A percentile compares a stretch with the other conserved stretches of the same genome.
phyloP scores from a whole-genome alignment of 2,797 vertebrate species.

The Lepilemur ruficaudatus region DNA sequence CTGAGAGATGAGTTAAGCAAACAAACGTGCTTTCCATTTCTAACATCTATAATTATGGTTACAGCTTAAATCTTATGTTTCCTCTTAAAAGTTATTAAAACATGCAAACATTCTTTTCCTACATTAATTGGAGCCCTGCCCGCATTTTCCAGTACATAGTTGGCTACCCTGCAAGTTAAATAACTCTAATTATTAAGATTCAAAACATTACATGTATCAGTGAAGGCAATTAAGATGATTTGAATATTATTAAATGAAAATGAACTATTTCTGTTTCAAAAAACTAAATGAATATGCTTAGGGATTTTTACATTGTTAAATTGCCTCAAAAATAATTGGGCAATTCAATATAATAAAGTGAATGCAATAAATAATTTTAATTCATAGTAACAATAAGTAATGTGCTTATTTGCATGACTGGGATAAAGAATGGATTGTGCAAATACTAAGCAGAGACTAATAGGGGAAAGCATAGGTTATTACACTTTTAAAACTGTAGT shows the following conservation, averaged over 20 bases:
- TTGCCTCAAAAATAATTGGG: slow-evolving; percentile 75
- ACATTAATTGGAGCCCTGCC: slow-evolving; percentile 76
- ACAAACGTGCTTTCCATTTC: slow-evolving; percentile 28
- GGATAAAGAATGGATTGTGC: slow-evolving; percentile 40
- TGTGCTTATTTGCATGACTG: slow-evolving; percentile 67
- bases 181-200: slow-evolving; percentile 80
- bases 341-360: slow-evolving; percentile 73
- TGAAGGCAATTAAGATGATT: slow-evolving; percentile 78
- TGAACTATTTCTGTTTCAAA: slow-evolving; percentile 75
- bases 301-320: slow-evolving; percentile 75
- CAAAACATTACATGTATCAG: slow-evolving; percentile 80
- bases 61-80: slow-evolving; percentile 66
- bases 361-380: slow-evolving; percentile 72
- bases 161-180: slow-evolving; percentile 79
- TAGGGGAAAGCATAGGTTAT: neutral
- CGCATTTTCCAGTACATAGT: slow-evolving; percentile 75
- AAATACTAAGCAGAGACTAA: slow-evolving; percentile 45
- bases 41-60: slow-evolving; percentile 62
- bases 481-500: slow-evolving; percentile 14
- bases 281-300: slow-evolving; percentile 78
- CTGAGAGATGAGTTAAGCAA: slow-evolving; percentile 51
- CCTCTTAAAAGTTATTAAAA: slow-evolving; percentile 79
- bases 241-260: slow-evolving; percentile 79
- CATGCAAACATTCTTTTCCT: slow-evolving; percentile 68
- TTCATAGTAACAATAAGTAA: slow-evolving; percentile 64